A percentile compares a stretch with the other conserved stretches of the same genome.
These are phyloP conservation scores for Prosopocoilus inquinatus DNA, from an alignment of 2,888 invertebrate species.

Conservation along the genomic window DNA sequence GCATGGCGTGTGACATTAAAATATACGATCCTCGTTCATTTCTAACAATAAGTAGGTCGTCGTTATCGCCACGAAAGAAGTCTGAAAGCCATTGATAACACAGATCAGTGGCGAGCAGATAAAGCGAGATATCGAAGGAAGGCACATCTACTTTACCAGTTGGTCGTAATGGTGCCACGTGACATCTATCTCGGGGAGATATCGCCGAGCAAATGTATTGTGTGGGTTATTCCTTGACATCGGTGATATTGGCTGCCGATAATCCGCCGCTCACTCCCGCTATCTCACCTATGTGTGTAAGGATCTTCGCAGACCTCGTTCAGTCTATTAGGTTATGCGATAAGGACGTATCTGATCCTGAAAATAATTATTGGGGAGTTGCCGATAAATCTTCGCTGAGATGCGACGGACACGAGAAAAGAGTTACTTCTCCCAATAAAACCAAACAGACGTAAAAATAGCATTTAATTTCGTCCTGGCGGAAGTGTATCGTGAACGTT, in stretches of 20 bases:
- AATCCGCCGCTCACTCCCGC: constrained; percentile 25
- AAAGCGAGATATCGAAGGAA: constrained; percentile 8
- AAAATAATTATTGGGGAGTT: constrained; percentile 11
- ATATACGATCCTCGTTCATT: too few relatives aligned
- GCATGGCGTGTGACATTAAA: too few relatives aligned
- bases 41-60: too few relatives aligned
- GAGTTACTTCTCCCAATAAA: too few relatives aligned
- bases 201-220: constrained; percentile 24
- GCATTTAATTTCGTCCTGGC: too few relatives aligned
- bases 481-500: too few relatives aligned
- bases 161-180: constrained; percentile 8
- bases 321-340: constrained; percentile 26
- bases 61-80: not conserved
- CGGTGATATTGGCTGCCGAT: constrained; percentile 29
- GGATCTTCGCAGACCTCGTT: constrained; percentile 19
- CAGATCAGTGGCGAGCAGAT: constrained; percentile 9
- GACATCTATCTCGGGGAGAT: constrained; percentile 21
- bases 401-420: too few relatives aligned
- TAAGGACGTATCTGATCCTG: constrained; percentile 18
- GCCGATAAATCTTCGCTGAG: not conserved
- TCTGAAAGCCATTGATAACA: constrained; percentile 12
- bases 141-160: constrained; percentile 9
- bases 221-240: constrained; percentile 23
- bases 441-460: too few relatives aligned
- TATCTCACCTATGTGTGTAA: constrained; percentile 23